Base-by-base conservation (phyloP, 2,113 vertebrate genomes). In the Elephantulus edwardii region DNA sequence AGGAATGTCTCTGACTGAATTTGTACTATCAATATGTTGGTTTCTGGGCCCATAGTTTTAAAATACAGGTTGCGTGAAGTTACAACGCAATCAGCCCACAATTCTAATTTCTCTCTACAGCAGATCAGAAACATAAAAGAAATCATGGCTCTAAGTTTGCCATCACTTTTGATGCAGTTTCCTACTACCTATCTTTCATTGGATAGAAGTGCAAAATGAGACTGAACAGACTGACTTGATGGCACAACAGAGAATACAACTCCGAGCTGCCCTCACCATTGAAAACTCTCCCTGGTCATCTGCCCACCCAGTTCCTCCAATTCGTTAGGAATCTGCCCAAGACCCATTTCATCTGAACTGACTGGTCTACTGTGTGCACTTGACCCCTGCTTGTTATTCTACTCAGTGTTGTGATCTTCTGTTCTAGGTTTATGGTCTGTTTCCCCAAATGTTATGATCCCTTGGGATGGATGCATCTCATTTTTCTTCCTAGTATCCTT, bases 41-140 rank as follows among this genome's bases (percentile, higher is more conserved):
- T 44, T 80, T 83, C 74, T 87, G 14, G 12, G 16, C 44, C 58
- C 44, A 84, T 19, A 76, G 58, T 90, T 91, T 78, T 28, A 94
- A 86, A 76, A 70, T 26, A 83, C 90, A 68, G 30, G 22, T 1
- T 60, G 22, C 60, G 44, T 4, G 20, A 84, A 86, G 52, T 22
- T 44, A 19, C 0, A 35, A 42, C 4, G 38, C 48, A 58, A 28
- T 62, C 28, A 17, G 44, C 44, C 48, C 62, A 35, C 7, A 66
- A 81, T 28, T 72, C 88, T 17, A 30, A 52, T 74, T 48, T 22
- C 54, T 30, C 8, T 30, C 8, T 11, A 17, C 3, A 30, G 54
- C n/a, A 91, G 56, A 19, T 20, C 28, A 44, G 68, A 90, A 76
- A 81, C 24, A 28, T 62, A 89, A 56, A 60, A 56, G 72, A 77